phyloP scores from a whole-genome alignment of 2,113 vertebrate species.

The Polyodon spathula region DNA sequence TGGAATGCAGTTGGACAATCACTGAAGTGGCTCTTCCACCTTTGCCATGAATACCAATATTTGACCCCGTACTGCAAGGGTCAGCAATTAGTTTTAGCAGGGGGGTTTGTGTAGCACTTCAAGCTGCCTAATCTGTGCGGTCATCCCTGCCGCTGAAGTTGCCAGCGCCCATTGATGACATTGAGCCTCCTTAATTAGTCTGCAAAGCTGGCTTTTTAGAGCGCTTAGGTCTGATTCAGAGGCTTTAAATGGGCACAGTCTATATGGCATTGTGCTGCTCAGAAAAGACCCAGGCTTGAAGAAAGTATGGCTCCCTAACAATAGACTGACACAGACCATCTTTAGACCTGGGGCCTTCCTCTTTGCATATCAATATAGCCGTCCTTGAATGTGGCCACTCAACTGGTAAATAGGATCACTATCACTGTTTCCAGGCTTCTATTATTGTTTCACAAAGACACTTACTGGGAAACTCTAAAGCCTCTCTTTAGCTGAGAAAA shows the following conservation, averaged over 20 bases:
- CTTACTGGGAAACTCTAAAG: slow-evolving; percentile 53
- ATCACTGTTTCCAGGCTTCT: slow-evolving; percentile 62
- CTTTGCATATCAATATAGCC: slow-evolving; percentile 75
- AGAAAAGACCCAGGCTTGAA: slow-evolving; percentile 43
- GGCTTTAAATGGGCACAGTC: slow-evolving; percentile 50
- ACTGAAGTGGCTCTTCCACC: slow-evolving; percentile 45
- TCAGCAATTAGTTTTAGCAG: slow-evolving; percentile 64
- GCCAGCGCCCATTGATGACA: slow-evolving; percentile 47
- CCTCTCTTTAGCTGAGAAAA: slow-evolving; percentile 40
- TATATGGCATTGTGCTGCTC: slow-evolving; percentile 47
- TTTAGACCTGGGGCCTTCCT: slow-evolving; percentile 46
- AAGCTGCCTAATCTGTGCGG: slow-evolving; percentile 59
- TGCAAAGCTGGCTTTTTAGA: slow-evolving; percentile 46
- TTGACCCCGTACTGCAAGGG: slow-evolving; percentile 60
- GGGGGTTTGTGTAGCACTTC: slow-evolving; percentile 54
- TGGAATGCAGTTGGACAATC: slow-evolving; percentile 48
- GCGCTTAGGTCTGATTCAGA: slow-evolving; percentile 49
- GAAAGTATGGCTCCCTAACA: slow-evolving; percentile 47
- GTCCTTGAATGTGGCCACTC: slow-evolving; percentile 67
- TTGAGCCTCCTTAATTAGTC: slow-evolving; percentile 39
- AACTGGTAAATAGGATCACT: slow-evolving; percentile 73
- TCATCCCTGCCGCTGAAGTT: slow-evolving; percentile 41
- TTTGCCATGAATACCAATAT: slow-evolving; percentile 58
- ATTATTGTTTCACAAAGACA: slow-evolving; percentile 36
- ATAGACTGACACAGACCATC: slow-evolving; percentile 35